Evolutionary conservation across 2,113 vertebrate genomes (phyloP), one percentile per base, ranked within the genome.

Genomic region (Colossoma macropomum): DNA sequence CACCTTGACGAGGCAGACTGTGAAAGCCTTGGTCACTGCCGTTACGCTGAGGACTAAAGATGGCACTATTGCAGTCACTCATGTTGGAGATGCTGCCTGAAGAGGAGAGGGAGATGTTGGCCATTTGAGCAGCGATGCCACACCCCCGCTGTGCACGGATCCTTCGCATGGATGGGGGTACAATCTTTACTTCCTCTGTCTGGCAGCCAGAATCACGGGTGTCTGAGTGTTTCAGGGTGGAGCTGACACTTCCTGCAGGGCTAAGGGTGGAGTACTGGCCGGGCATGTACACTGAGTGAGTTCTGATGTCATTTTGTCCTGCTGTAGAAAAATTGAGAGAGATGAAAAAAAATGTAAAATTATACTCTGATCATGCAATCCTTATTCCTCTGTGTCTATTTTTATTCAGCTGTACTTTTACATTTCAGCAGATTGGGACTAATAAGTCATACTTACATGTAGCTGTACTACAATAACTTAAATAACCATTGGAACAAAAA

Each of bases 141-240:
- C 96, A 94, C 27, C 96, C 96, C 73, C 92, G 96, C 30, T 98
- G 97, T 0, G 97, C 96, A 77, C 97, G 89, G 90, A 99, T 99
- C 85, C 94, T 93, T 86, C 95, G 94, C 72, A 94, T 85, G 0
- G 95, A 95, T 1, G 95, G 94, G 0, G 92, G 94, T 9, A 94
- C 90, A 1, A 95, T 92, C 91, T 91, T 94, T 28, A 92, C 60
- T 0, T 96, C 95, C 65, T 83, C 74, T 56, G 68, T 87, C 77
- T 85, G 95, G 87, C 95, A 96, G 89, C 96, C 93, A 88, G 95
- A 95, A 84, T 97, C 95, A 89, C 90, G 91, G 79, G 94, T 93
- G 76, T 93, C 92, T 0, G 88, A 95, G 78, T 89, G 88, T 71
- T 90, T 93, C 75, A 88, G 45, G 0, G 90, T 76, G 21, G 89